Base-by-base conservation (phyloP, 2,113 vertebrate genomes). In the Bungarus multicinctus region DNA sequence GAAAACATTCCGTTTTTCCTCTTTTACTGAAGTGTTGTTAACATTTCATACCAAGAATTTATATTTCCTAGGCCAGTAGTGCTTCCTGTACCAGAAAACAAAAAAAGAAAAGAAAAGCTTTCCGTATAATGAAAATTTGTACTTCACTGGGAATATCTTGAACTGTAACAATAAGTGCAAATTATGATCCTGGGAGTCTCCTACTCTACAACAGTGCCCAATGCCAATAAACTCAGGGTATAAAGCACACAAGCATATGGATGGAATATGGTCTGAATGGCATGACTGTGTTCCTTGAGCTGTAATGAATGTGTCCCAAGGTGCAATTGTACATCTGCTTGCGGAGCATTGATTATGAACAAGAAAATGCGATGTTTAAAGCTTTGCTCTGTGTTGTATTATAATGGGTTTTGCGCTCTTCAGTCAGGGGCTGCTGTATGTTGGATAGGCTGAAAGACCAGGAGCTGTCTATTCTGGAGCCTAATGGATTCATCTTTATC, bases 251-350 rank as follows among this genome's bases (percentile, higher is more conserved):
- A 96, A 97, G 95, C 96, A 97, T 97, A 97, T 97, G 97, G 97
- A 95, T 95, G 96, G 96, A 97, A 97, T 96, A 96, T 97, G 96
- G 96, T 96, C 96, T 95, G 95, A 96, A 96, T 97, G 96, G 95
- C 96, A 95, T 97, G 95, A 96, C 94, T 96, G 95, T 96, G 95
- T 95, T 97, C 95, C 95, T 96, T 95, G 89, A 96, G 94, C 95
- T 95, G 94, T 97, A 96, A 96, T 97, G 96, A 96, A 96, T 97
- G 96, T 94, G 96, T 96, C 96, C 97, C 97, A 97, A 97, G 97
- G 96, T 97, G 93, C 97, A 96, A 96, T 92, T 95, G 94, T 96
- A 96, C 96, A 97, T 97, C 96, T 97, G 96, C 64, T 96, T 96
- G 96, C 95, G 95, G 20, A 95, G 93, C 91, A 91, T 95, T 95